phyloP scores from a whole-genome alignment of 2,797 vertebrate species.

The Acanthurus leucopareius region DNA sequence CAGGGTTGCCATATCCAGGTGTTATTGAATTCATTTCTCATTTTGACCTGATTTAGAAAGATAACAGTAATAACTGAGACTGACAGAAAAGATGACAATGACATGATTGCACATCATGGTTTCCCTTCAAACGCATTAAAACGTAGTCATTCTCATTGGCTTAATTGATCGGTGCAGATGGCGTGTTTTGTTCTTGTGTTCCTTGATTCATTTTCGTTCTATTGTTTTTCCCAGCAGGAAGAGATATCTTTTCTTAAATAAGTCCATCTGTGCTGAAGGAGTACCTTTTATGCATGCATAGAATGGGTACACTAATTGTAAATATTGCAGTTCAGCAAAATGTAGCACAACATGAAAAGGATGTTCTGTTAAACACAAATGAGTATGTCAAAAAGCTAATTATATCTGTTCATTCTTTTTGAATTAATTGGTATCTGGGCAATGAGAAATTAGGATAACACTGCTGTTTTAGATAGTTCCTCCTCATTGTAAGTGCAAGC shows the following conservation, averaged over 20 bases:
- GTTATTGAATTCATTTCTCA: slow-evolving; percentile 87
- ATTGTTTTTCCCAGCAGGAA: slow-evolving; percentile 67
- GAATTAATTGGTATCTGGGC: slow-evolving; percentile 58
- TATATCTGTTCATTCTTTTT: slow-evolving; percentile 64
- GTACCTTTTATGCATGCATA: slow-evolving; percentile 56
- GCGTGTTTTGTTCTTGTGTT: slow-evolving; percentile 61
- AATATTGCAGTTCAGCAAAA: slow-evolving; percentile 44
- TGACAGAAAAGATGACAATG: slow-evolving; percentile 82
- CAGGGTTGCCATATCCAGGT: slow-evolving; percentile 84
- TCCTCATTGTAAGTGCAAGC: slow-evolving; percentile 75
- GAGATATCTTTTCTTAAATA: slow-evolving; percentile 60
- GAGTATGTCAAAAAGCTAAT: slow-evolving; percentile 68
- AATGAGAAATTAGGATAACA: slow-evolving; percentile 65
- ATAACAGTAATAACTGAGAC: slow-evolving; percentile 83
- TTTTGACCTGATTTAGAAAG: slow-evolving; percentile 86
- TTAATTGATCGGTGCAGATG: slow-evolving; percentile 83
- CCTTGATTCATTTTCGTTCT: slow-evolving; percentile 56
- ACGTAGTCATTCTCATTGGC: slow-evolving; percentile 71
- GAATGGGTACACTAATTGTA: slow-evolving; percentile 35
- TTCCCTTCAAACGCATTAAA: slow-evolving; percentile 81
- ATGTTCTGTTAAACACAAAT: slow-evolving; percentile 61
- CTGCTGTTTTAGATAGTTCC: slow-evolving; percentile 76
- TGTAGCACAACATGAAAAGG: slow-evolving; percentile 48
- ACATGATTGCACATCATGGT: slow-evolving; percentile 75
- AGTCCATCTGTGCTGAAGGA: slow-evolving; percentile 67